These are phyloP conservation scores for Crenuchus spilurus DNA, from an alignment of 2,797 vertebrate species.

Conservation along the genomic window DNA sequence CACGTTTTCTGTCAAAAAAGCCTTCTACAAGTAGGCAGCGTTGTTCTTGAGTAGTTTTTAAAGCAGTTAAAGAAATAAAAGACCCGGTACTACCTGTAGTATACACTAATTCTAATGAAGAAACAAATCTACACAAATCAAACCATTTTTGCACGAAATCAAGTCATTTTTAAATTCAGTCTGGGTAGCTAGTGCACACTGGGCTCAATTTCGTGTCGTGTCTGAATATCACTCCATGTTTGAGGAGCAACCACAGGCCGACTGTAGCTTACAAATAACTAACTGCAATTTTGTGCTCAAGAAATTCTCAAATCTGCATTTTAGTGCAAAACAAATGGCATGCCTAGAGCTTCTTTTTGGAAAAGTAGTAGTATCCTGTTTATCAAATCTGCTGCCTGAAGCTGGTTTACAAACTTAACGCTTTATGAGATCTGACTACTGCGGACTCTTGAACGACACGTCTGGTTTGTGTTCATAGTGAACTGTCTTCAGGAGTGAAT, in stretches of 20 bases:
- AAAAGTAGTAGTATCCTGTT: slow-evolving; percentile 19
- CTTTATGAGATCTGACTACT: slow-evolving; percentile 64
- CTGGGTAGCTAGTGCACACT: slow-evolving; percentile 62
- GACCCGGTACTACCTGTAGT: slow-evolving; percentile 80
- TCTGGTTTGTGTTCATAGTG: slow-evolving; percentile 64
- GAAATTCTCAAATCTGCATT: slow-evolving; percentile 59
- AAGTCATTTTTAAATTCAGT: slow-evolving; percentile 76
- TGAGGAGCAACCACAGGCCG: slow-evolving; percentile 63
- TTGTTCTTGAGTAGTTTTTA: slow-evolving; percentile 30
- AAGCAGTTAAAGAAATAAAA: slow-evolving; percentile 59
- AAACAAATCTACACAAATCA: slow-evolving; percentile 67
- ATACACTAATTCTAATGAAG: slow-evolving; percentile 74
- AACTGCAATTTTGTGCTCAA: slow-evolving; percentile 58
- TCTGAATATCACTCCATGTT: slow-evolving; percentile 70
- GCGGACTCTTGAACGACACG: slow-evolving; percentile 72
- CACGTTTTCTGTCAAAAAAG: slow-evolving; percentile 10
- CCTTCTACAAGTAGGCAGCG: slow-evolving; percentile 3
- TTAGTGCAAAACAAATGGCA: slow-evolving; percentile 67
- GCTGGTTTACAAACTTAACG: slow-evolving; percentile 17
- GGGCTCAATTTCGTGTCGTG: slow-evolving; percentile 71
- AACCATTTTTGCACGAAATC: slow-evolving; percentile 49
- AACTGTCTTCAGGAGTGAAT: slow-evolving; percentile 70
- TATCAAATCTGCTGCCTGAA: slow-evolving; percentile 29
- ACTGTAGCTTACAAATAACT: slow-evolving; percentile 52
- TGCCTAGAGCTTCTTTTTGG: slow-evolving; percentile 52